Percentiles rank a stretch among this genome's conserved stretches.
These are phyloP conservation scores for Drosophila azteca DNA, from an alignment of 1,140 invertebrate species.

Conservation along the genomic window DNA sequence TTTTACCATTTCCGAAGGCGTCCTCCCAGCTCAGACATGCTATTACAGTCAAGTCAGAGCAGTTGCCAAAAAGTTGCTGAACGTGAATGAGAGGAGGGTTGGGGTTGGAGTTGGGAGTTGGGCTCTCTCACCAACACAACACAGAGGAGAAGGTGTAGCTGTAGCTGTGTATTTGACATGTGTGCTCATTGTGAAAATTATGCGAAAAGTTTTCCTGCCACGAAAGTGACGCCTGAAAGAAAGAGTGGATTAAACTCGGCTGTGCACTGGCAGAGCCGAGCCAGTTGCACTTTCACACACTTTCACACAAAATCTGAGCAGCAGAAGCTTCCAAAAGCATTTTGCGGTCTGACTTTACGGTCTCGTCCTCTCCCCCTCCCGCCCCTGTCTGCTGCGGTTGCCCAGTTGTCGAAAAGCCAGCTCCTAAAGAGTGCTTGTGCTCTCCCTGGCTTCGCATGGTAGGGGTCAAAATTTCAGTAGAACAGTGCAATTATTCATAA, in stretches of 20 bases:
- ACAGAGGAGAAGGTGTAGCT: too few species aligned
- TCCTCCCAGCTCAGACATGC: constrained; percentile 33
- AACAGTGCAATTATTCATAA: neutral
- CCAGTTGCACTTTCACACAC: constrained; percentile 43
- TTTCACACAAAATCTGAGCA: constrained; percentile 28
- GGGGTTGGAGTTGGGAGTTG: too few species aligned
- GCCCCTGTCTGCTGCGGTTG: constrained; percentile 33
- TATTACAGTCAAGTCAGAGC: constrained; percentile 43
- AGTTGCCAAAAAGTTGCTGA: constrained; percentile 38
- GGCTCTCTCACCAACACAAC: too few species aligned
- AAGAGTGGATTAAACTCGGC: constrained; percentile 57
- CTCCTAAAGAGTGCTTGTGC: neutral
- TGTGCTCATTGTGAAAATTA: constrained; percentile 56
- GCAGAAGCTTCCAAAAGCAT: constrained; percentile 39
- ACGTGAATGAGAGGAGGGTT: constrained; percentile 1
- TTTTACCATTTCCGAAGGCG: constrained; percentile 42
- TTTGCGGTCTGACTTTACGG: constrained; percentile 44
- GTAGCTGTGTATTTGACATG: neutral
- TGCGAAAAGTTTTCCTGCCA: constrained; percentile 59
- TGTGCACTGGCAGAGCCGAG: constrained; percentile 40
- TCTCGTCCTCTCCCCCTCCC: neutral
- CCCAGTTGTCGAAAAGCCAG: constrained; percentile 20
- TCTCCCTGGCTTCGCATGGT: constrained; percentile 1
- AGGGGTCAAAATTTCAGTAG: neutral
- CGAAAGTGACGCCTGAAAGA: constrained; percentile 31